Evolutionary conservation across 2,113 vertebrate species (phyloP).

Genomic region (Cyanoramphus novaezelandiae): DNA sequence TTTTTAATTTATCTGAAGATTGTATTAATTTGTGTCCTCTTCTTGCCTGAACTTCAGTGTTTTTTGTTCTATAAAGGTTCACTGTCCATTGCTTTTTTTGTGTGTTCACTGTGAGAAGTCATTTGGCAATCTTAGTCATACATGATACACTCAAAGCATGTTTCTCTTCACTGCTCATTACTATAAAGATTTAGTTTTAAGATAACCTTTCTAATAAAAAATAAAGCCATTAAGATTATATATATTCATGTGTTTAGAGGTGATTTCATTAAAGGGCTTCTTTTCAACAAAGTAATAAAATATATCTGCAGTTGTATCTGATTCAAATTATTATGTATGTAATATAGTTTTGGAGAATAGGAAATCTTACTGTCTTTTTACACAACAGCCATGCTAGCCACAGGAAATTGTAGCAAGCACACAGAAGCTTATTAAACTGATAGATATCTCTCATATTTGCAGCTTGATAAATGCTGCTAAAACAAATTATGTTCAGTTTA

Average conservation of each 20-base stretch:
- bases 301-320: not conserved
- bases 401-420: not conserved
- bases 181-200: not conserved
- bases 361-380: not conserved
- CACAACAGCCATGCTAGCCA: not conserved
- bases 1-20: not conserved
- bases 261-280: not conserved
- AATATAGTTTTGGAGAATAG: not conserved
- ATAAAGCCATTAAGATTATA: not conserved
- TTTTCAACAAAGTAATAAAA: not conserved
- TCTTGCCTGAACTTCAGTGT: not conserved
- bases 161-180: not conserved
- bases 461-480: not conserved
- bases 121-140: not conserved
- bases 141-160: not conserved
- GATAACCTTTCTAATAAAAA: not conserved
- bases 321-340: not conserved
- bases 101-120: not conserved
- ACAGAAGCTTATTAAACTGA: not conserved
- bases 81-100: not conserved
- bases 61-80: not conserved
- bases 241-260: not conserved
- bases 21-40: not conserved
- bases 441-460: not conserved
- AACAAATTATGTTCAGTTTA: not conserved